These are phyloP conservation scores for Sphyrna mokarran DNA, from an alignment of 2,113 vertebrate species.

Conservation along the genomic window DNA sequence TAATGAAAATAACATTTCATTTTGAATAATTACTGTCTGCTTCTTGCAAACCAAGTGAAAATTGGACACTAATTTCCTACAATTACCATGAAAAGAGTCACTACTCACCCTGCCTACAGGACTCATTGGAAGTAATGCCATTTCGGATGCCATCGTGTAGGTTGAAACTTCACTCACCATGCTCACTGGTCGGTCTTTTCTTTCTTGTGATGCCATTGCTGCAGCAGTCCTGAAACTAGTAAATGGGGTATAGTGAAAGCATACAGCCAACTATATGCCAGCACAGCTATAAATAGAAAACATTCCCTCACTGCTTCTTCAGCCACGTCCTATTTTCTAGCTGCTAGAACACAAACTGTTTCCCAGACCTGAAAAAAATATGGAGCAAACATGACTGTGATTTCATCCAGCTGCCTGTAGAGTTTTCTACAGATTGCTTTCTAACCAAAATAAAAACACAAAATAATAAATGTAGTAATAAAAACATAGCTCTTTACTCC, in stretches of 20 bases:
- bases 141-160: conserved; percentile 74
- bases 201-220: conserved; percentile 78
- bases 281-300: conserved; percentile 35
- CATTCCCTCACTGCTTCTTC: conserved; percentile 38
- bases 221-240: conserved; percentile 65
- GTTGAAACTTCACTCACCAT: conserved; percentile 83
- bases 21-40: neutral
- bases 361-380: conserved; percentile 38
- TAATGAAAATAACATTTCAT: neutral
- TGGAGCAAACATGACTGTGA: conserved; percentile 41
- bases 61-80: neutral
- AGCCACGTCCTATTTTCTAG: conserved; percentile 47
- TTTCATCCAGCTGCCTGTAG: conserved; percentile 38
- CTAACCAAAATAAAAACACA: neutral
- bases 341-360: conserved; percentile 41
- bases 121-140: conserved; percentile 68
- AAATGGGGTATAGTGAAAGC: conserved; percentile 39
- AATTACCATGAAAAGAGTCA: neutral
- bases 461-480: neutral
- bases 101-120: conserved; percentile 78
- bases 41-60: neutral
- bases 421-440: neutral
- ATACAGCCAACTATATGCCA: conserved; percentile 48
- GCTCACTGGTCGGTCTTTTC: conserved; percentile 77
- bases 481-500: neutral